A percentile compares a stretch with the other conserved stretches of the same genome.
Conservation (phyloP, 2,113 vertebrate species). For the Dascyllus trimaculatus region DNA sequence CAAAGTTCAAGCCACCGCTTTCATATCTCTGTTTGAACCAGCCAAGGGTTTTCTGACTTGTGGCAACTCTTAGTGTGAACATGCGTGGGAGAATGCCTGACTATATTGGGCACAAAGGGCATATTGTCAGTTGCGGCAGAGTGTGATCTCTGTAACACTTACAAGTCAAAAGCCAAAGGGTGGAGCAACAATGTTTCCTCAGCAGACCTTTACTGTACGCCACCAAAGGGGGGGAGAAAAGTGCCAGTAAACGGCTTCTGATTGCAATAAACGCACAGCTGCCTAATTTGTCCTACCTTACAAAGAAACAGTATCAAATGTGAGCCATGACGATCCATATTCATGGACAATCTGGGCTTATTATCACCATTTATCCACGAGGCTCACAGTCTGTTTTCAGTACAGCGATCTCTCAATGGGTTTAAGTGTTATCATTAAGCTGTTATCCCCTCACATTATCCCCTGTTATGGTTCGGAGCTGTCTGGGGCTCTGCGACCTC, state of each 20-base stretch:
- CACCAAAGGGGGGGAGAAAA: constrained; percentile 19
- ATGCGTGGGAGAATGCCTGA: constrained; percentile 46
- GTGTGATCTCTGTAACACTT: constrained; percentile 29
- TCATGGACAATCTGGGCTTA: constrained; percentile 73
- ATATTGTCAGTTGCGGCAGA: constrained; percentile 41
- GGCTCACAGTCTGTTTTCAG: constrained; percentile 53
- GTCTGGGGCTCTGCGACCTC: constrained; percentile 72
- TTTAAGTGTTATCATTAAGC: constrained; percentile 81
- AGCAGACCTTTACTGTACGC: constrained; percentile 34
- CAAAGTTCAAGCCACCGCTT: constrained; percentile 49
- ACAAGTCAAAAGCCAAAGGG: constrained; percentile 34
- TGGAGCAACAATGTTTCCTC: constrained; percentile 56
- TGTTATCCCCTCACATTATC: constrained; percentile 74
- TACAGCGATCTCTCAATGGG: constrained; percentile 56
- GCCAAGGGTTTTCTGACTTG: constrained; percentile 22
- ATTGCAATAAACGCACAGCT: constrained; percentile 58
- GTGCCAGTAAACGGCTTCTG: constrained; percentile 8
- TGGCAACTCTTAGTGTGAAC: constrained; percentile 16
- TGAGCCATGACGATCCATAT: constrained; percentile 73
- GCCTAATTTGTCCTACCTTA: constrained; percentile 47
- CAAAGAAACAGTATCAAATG: constrained; percentile 68
- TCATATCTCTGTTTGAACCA: constrained; percentile 34
- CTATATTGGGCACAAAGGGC: constrained; percentile 60
- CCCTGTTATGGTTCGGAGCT: constrained; percentile 57
- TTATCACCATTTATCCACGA: constrained; percentile 69